A percentile compares a stretch with the other conserved stretches of the same genome.
Evolutionary conservation across 2,888 invertebrate genomes (phyloP).

Genomic region (Nymphalis c-album): DNA sequence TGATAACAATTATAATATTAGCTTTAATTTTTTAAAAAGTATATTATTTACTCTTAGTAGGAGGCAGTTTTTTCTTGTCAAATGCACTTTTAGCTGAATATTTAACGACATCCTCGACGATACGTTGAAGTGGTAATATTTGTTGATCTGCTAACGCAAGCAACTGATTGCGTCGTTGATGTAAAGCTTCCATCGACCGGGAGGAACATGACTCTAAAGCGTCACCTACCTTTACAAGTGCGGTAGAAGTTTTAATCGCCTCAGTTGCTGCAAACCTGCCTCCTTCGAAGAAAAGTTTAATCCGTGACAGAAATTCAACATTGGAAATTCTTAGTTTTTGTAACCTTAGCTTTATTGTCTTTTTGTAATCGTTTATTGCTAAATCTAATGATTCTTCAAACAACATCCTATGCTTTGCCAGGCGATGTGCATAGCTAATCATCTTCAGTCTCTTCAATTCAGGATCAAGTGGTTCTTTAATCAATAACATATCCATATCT

Average conservation of each 20-base stretch:
- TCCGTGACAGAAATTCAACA: slow-evolving; percentile 55
- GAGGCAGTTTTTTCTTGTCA: slow-evolving; percentile 45
- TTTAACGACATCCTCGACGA: slow-evolving; percentile 52
- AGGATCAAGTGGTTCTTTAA: slow-evolving; percentile 45
- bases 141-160: slow-evolving; percentile 53
- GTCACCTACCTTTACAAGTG: slow-evolving; percentile 56
- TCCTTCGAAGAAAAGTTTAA: slow-evolving; percentile 60
- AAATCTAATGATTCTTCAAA: slow-evolving; percentile 60
- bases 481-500: slow-evolving; percentile 48
- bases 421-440: slow-evolving; percentile 59
- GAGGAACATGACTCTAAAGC: slow-evolving; percentile 53
- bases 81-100: slow-evolving; percentile 38
- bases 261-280: slow-evolving; percentile 60
- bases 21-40: not conserved
- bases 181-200: slow-evolving; percentile 50
- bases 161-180: slow-evolving; percentile 52
- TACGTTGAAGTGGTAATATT: slow-evolving; percentile 49
- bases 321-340: slow-evolving; percentile 67
- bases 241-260: slow-evolving; percentile 50
- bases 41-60: slow-evolving; percentile 31
- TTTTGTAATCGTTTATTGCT: slow-evolving; percentile 50
- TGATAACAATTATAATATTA: no score
- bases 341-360: slow-evolving; percentile 50
- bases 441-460: slow-evolving; percentile 61
- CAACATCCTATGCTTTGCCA: slow-evolving; percentile 53